Base-by-base conservation (phyloP, 2,888 invertebrate species). In the Diarsia brunnea region DNA sequence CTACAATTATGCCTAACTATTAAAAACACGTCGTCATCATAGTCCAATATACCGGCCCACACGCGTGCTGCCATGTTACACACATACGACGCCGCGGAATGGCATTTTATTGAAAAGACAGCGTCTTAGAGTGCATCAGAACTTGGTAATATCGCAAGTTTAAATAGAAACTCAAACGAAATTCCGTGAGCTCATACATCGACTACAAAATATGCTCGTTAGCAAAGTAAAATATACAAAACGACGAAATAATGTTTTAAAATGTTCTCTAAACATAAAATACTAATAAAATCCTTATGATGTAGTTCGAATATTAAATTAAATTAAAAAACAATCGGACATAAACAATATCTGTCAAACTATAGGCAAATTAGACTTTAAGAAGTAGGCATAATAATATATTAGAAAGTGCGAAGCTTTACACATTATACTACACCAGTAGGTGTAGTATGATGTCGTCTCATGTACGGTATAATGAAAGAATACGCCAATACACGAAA, bases 241-340 rank as follows among this genome's bases (percentile, higher is more conserved):
- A 86, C 81, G 78, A 79, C 68, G 70, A 86, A 75, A 87, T 82
- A 87, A 86, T 87, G 84, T 84, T 84, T 86, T 84, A 88, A 84
- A 87, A 86, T 86, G 87, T 84, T 87, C 81, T 88, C 87, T 88
- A 85, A 89, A 90, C 88, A 91, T 89, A 90, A 89, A 91, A 86
- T 79, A 84, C 87, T 89, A 89, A 79, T 85, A 90, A 90, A 91
- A 89, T 90, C 85, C 89, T 91, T 91, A 91, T 66, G 79, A 86
- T 80, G 82, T 89, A 90, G 83, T 78, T 82, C 82, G 85, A 87
- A 87, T 78, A 70, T 84, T 84, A 84, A 86, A 84, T 78, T 88
- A 87, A 87, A 88, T 87, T 7, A 1, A 19, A 87, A 74, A 88
- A 82, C 38, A 86, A 86, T 74, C 61, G 64, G 81, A 76, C 70